phyloP scores from a whole-genome alignment of 2,888 invertebrate genomes.

The Schizotus pectinicornis region DNA sequence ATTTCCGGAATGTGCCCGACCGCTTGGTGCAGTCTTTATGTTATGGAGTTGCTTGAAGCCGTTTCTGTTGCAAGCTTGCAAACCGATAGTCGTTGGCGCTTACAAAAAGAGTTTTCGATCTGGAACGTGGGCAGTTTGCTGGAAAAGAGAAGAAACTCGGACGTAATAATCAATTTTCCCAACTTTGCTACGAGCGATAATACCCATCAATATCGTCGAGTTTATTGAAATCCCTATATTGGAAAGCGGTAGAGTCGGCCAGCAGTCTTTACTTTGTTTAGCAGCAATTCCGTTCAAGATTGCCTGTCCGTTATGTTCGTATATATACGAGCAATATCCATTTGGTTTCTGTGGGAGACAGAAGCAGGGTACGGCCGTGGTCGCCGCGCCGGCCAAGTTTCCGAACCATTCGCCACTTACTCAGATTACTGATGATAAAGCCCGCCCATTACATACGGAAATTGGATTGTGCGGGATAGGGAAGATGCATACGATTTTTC shows the following conservation, averaged over 20 bases:
- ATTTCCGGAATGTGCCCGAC: too few species aligned
- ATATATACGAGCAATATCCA: constrained; percentile 50
- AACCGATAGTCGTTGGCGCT: too few species aligned
- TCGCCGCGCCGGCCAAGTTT: constrained; percentile 42
- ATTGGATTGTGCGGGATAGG: constrained; percentile 44
- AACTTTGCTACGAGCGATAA: constrained; percentile 20
- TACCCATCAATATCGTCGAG: constrained; percentile 27
- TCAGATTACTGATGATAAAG: constrained; percentile 48
- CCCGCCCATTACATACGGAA: constrained; percentile 38
- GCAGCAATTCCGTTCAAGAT: constrained; percentile 28
- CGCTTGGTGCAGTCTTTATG: too few species aligned
- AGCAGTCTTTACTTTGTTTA: constrained; percentile 32
- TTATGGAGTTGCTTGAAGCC: too few species aligned
- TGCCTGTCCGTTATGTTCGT: constrained; percentile 32
- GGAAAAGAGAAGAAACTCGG: background rate
- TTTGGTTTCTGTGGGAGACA: constrained; percentile 37
- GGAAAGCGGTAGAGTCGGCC: constrained; percentile 11
- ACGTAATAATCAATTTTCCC: constrained; percentile 13
- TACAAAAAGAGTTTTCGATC: background rate
- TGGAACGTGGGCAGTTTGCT: background rate
- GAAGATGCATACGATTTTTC: constrained; percentile 28
- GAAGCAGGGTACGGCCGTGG: constrained; percentile 15
- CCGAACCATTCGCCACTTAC: constrained; percentile 49
- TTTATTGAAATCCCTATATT: constrained; percentile 30
- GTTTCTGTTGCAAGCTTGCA: too few species aligned